Evolutionary conservation across 35 echinoderm and acorn worm species (phyloP).

Genomic region (Apostichopus parvimensis): DNA sequence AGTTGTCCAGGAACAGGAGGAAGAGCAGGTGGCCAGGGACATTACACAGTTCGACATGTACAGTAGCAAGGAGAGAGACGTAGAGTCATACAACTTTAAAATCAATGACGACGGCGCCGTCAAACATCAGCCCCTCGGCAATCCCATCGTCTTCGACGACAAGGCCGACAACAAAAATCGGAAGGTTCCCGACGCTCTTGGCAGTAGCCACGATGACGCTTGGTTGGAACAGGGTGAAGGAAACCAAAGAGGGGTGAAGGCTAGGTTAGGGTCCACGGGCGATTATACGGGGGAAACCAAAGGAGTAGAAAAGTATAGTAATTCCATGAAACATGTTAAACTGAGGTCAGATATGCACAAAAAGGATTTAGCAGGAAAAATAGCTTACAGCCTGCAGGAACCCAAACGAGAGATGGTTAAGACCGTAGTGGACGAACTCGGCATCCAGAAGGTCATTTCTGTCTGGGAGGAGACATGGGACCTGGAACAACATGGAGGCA

Average conservation of each 20-base stretch:
- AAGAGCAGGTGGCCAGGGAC: slow-evolving; percentile 63
- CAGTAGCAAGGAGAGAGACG: slow-evolving; percentile 51
- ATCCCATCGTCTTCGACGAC: slow-evolving; percentile 17
- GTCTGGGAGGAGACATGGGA: slow-evolving; percentile 69
- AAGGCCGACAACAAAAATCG: not conserved
- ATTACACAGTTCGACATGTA: slow-evolving; percentile 78
- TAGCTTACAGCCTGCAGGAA: slow-evolving; percentile 84
- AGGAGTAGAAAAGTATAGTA: slow-evolving; percentile 4
- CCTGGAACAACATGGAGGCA: slow-evolving; percentile 79
- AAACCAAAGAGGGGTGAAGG: slow-evolving; percentile 10
- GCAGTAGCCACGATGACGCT: slow-evolving; percentile 60
- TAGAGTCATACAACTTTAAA: slow-evolving; percentile 82
- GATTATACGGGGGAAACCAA: not conserved
- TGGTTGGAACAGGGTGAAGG: slow-evolving; percentile 57
- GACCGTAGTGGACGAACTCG: slow-evolving; percentile 74
- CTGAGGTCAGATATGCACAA: slow-evolving; percentile 41
- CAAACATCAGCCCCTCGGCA: slow-evolving; percentile 50
- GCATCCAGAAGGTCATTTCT: slow-evolving; percentile 65
- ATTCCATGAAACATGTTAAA: slow-evolving; percentile 54
- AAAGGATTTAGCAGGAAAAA: slow-evolving; percentile 80
- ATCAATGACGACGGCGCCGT: not conserved
- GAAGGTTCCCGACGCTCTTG: slow-evolving; percentile 59
- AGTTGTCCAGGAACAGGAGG: slow-evolving; percentile 69
- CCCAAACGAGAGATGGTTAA: slow-evolving; percentile 76
- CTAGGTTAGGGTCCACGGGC: slow-evolving; percentile 24